Evolutionary conservation across 2,888 invertebrate species (phyloP), one percentile per base, ranked within the genome.

Genomic region (Alentia gelatinosa): DNA sequence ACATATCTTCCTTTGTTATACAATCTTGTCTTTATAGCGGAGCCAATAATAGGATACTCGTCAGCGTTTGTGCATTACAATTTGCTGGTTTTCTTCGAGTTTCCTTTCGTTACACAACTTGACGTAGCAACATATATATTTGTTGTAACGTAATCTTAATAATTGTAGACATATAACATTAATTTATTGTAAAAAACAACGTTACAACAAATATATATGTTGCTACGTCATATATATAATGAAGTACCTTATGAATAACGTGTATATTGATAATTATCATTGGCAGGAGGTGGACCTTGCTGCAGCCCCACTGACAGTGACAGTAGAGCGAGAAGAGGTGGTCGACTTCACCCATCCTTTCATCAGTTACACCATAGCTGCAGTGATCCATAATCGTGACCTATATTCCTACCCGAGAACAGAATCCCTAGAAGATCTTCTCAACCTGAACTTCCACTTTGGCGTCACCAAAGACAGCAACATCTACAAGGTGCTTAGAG

Each of bases 261-360:
- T 47, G 9, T 47, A 47, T 19, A 47, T 47, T 12, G 9, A 9
- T 47, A 47, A 12, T 19, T 74, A 19, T 33, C 15, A 3, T 74
- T 26, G 1, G 0, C 63, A 89, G 89, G 89, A 89, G 23, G 50
- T 35, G n/a, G 63, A 89, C 89, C 50, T 89, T 5, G 89, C 89
- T 4, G 89, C 89, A 26, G 89, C 89, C 0, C 89, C 89, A 0
- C 19, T 89, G 3, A 63, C 98, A 56, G 98, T 99, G 94, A 99
- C 98, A 40, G 97, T 98, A 19, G 98, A 98, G 95, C 97, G 99
- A 84, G 98, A 99, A 96, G 97, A 98, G 93, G 98, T 98, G 92
- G 98, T 99, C 94, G 99, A 99, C 96, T 99, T 99, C 96, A 98
- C 98, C 95, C 99, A 99, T 96, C 99, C 99, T 9, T 99, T 99